Evolutionary conservation across 2,113 vertebrate genomes (phyloP), one percentile per base, ranked within the genome.

Genomic region (Apistogramma diplotaenia): DNA sequence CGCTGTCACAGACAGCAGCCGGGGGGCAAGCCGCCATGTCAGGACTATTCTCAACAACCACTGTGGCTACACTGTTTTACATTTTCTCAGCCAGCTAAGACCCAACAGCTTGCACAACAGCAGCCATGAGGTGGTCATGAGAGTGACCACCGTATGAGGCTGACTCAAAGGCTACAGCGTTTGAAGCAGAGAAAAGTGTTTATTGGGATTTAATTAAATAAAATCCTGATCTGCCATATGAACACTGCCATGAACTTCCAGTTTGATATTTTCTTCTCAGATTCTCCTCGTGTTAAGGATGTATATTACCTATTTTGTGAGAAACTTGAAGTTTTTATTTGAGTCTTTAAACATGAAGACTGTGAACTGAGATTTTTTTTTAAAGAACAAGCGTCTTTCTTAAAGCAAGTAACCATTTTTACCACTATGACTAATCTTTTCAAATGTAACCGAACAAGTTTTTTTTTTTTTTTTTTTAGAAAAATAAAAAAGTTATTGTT

Each of bases 101-200:
- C 93, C 96, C 81, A 95, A 93, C 58, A 95, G 95, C 87, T 93
- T 95, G 82, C 95, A 93, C 82, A 91, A 85, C 56, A 92, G 94
- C 85, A 95, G 95, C 91, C 94, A 96, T 12, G 96, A 97, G 89
- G 95, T 97, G 82, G 96, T 97, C 82, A 97, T 97, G 96, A 95
- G 96, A 85, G 96, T 97, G 79, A 97, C 97, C 74, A 97, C 96
- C 2, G 89, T 92, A 65, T 92, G 85, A 92, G 79, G 46, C 55
- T 56, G 67, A 49, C 61, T 16, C 12, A 61, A 67, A 43, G 55
- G 35, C 43, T 70, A 19, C 7, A 3, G 27, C 27, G 56, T 37
- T 51, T 51, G 10, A 70, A 11, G 55, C 74, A 71, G 62, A 79
- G 12, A 23, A 67, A 80, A 55, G 58, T 40, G 58, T 21, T 49